A percentile compares a stretch with the other conserved stretches of the same genome.
These are phyloP conservation scores for Drosophila kikkawai DNA, from an alignment of 1,140 invertebrate species.

Conservation along the genomic window DNA sequence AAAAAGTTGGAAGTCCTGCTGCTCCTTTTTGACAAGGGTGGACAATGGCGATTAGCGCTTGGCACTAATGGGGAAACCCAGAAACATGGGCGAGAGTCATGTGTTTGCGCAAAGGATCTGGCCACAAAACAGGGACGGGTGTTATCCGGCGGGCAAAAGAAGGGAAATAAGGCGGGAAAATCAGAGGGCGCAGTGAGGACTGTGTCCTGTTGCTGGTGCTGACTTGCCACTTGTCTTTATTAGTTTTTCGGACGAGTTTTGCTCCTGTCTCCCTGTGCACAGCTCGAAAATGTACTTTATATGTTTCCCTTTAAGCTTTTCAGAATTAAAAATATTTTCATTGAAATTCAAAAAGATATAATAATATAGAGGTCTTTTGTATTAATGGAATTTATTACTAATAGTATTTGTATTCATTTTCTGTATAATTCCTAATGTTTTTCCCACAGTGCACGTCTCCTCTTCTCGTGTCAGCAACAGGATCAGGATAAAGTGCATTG, in stretches of 20 bases:
- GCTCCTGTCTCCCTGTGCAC: conserved; percentile 37
- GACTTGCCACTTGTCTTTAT: conserved; percentile 82
- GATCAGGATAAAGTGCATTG: conserved; percentile 65
- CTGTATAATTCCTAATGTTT: background rate
- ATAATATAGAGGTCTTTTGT: background rate
- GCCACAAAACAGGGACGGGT: conserved; percentile 12
- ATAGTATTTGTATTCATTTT: background rate
- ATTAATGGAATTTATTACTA: background rate
- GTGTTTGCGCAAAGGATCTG: conserved; percentile 74
- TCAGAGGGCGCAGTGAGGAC: conserved; percentile 8
- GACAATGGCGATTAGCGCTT: conserved; percentile 81
- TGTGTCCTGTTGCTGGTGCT: conserved; percentile 46
- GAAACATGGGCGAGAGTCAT: conserved; percentile 50
- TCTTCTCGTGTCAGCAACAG: conserved; percentile 43
- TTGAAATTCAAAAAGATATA: too few relatives aligned
- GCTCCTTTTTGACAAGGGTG: conserved; percentile 76
- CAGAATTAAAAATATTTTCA: too few relatives aligned
- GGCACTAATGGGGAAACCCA: conserved; percentile 66
- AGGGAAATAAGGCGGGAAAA: conserved; percentile 1
- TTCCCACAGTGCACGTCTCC: conserved; percentile 2
- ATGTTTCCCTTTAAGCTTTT: too few relatives aligned
- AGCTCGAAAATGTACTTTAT: background rate
- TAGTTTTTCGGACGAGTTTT: conserved; percentile 70
- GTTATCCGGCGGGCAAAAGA: conserved; percentile 1
- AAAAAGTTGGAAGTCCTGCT: conserved; percentile 24